Percentiles rank a stretch among this genome's conserved stretches.
Evolutionary conservation across 2,113 vertebrate species (phyloP).

Genomic region (Python bivittatus): DNA sequence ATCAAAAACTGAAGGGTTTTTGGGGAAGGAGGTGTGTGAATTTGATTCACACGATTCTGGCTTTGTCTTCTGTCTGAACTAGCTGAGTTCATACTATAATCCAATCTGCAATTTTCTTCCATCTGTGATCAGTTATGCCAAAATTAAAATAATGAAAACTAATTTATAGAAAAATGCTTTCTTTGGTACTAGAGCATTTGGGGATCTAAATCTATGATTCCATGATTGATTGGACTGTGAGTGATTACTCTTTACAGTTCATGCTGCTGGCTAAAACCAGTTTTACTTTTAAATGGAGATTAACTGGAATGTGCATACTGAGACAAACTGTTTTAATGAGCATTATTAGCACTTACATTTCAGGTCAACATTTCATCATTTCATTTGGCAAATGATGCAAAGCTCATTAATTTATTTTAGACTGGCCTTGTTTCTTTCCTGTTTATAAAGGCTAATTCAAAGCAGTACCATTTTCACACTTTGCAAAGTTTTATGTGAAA

Average conservation of each 20-base stretch:
- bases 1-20: too few species aligned
- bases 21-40: too few species aligned
- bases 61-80: not conserved
- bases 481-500: conserved; percentile 40
- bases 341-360: not conserved
- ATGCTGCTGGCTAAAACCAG: not conserved
- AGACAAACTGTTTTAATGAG: not conserved
- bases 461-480: conserved; percentile 17
- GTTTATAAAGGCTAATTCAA: not conserved
- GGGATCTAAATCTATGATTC: not conserved
- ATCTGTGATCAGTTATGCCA: not conserved
- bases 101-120: not conserved
- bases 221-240: not conserved
- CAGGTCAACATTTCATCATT: not conserved
- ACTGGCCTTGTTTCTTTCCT: not conserved
- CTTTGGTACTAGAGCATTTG: not conserved
- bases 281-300: not conserved
- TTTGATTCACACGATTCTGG: not conserved
- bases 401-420: conserved; percentile 9
- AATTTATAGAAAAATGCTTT: not conserved
- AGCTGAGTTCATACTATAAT: not conserved
- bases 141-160: not conserved
- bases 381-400: not conserved
- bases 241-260: not conserved
- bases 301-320: not conserved